Base-by-base conservation (phyloP, 2,797 vertebrate species). In the Luscinia megarhynchos region DNA sequence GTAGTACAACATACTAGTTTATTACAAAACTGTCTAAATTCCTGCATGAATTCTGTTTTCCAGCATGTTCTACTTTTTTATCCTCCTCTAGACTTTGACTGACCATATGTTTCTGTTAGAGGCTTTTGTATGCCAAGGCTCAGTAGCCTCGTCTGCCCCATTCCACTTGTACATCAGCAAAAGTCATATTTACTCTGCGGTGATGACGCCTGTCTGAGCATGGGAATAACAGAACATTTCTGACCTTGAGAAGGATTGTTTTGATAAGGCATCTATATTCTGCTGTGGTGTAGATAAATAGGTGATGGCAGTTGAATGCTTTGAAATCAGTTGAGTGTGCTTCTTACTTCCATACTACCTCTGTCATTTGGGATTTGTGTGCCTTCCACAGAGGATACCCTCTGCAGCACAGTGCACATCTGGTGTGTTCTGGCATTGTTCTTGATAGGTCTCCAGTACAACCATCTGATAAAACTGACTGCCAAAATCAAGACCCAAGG, bases 401-500 rank as follows among this genome's bases (percentile, higher is more conserved):
- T 10, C 54, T 73, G 50, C 87, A 94, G 76, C 54, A 93, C 50
- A 69, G 89, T 93, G 82, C 83, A 95, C 90, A 72, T 94, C 84
- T 95, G 94, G 81, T 92, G 73, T 92, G 59, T 97, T 91, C 85
- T 90, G 96, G 92, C 96, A 85, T 93, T 96, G 89, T 83, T 96
- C 96, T 97, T 89, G 84, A 63, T 93, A 67, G 57, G 50, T 95
- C 67, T 95, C 86, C 69, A 79, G 78, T 70, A 95, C 58, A 80
- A 92, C 76, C 89, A 92, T 92, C 96, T 97, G 95, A 96, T 94
- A 92, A 79, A 89, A 77, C 15, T 91, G 94, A 92, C 96, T 98
- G 97, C 97, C 97, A 98, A 97, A 97, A 95, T 97, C 92, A 97
- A 96, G 94, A 96, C 94, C 96, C 94, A 32, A 34, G 90, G 75